A percentile compares a stretch with the other conserved stretches of the same genome.
These are phyloP conservation scores for Andrena praecox DNA, from an alignment of 2,888 invertebrate species.

Conservation along the genomic window DNA sequence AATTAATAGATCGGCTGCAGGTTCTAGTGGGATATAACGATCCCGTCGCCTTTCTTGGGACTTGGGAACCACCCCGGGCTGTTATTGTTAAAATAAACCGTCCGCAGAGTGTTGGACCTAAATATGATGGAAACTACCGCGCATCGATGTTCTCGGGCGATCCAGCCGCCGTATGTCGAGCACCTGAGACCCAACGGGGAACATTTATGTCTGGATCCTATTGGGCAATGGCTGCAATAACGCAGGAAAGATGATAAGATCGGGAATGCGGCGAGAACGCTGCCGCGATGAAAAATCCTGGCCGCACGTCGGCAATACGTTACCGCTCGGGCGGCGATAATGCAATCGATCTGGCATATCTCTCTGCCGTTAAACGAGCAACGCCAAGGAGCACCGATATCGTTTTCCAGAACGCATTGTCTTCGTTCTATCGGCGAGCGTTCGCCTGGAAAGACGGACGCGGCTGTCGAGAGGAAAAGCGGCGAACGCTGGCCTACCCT, in stretches of 20 bases:
- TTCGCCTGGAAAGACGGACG: slow-evolving; percentile 6
- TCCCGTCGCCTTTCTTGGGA: background rate
- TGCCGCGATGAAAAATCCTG: slow-evolving; percentile 44
- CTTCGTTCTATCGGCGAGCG: slow-evolving; percentile 37
- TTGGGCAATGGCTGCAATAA: slow-evolving; percentile 34
- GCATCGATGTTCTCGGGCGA: background rate
- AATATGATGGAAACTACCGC: no score
- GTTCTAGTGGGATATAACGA: slow-evolving; percentile 18
- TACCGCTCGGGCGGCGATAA: slow-evolving; percentile 60
- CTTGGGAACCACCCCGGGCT: slow-evolving; percentile 14
- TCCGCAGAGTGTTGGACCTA: no score
- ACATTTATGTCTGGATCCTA: slow-evolving; percentile 14
- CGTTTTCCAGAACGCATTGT: slow-evolving; percentile 48
- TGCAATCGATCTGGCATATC: slow-evolving; percentile 70
- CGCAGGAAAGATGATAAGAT: slow-evolving; percentile 54
- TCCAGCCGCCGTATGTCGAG: background rate
- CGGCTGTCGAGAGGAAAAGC: slow-evolving; percentile 10
- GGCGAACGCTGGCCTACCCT: background rate
- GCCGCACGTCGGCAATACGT: slow-evolving; percentile 56
- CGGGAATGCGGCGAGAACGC: slow-evolving; percentile 34
- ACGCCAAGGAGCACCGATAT: slow-evolving; percentile 47
- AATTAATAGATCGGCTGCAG: background rate
- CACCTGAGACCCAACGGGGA: background rate
- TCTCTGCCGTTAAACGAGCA: slow-evolving; percentile 59
- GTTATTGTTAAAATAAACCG: no score